phyloP scores from a whole-genome alignment of 2,888 invertebrate species.

The Drosophila villosipedis region DNA sequence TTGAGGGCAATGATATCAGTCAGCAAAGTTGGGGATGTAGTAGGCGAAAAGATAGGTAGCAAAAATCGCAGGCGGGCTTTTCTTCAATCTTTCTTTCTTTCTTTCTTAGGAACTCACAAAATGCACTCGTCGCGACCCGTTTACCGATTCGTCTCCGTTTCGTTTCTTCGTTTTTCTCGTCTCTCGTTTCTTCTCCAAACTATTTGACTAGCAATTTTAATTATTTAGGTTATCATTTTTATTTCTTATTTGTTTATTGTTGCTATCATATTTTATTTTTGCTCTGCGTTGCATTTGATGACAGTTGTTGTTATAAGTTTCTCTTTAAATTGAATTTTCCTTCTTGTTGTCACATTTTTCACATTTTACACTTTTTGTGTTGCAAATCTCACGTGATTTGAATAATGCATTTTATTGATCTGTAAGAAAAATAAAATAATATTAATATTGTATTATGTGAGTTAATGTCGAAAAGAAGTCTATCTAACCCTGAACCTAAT shows the following conservation, averaged over 20 bases:
- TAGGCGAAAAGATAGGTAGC: constrained; percentile 16
- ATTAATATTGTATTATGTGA: background rate
- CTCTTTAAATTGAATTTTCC: constrained; percentile 11
- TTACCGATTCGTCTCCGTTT: constrained; percentile 16
- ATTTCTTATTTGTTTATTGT: constrained; percentile 25
- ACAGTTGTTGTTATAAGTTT: constrained; percentile 17
- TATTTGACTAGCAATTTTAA: constrained; percentile 67
- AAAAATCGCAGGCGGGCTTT: constrained; percentile 8
- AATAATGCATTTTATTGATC: constrained; percentile 48
- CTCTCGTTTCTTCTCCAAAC: constrained; percentile 39
- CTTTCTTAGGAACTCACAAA: constrained; percentile 40
- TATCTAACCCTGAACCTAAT: background rate
- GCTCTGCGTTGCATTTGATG: constrained; percentile 18
- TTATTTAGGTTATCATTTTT: constrained; percentile 72
- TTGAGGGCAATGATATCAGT: constrained; percentile 10
- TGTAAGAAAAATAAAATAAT: constrained; percentile 33
- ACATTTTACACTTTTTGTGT: constrained; percentile 28
- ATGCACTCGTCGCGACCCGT: constrained; percentile 35
- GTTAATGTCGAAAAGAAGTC: background rate
- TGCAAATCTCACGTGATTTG: constrained; percentile 38
- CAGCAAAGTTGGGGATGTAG: background rate
- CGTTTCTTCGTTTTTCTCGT: constrained; percentile 22
- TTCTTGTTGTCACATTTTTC: constrained; percentile 29
- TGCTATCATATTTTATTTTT: constrained; percentile 6
- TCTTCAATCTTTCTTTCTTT: constrained; percentile 14